Evolutionary conservation across 2,797 vertebrate genomes (phyloP).

Genomic region (Crocodylus rhombifer): DNA sequence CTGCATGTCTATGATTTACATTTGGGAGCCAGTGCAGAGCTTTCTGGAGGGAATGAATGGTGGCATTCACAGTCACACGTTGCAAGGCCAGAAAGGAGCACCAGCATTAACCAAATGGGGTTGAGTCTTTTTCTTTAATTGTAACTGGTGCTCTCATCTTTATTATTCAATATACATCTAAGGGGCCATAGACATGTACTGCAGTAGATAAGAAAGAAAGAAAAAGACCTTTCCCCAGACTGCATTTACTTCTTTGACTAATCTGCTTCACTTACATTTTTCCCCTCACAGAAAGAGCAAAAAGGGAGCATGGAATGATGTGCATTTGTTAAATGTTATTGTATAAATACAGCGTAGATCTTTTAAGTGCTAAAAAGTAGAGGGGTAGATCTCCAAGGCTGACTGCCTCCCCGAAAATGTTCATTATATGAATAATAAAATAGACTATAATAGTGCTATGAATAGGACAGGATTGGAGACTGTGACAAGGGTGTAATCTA

Average conservation of each 20-base stretch:
- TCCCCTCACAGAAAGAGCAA: not conserved
- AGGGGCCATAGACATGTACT: not conserved
- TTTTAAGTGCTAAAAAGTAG: slow-evolving; percentile 45
- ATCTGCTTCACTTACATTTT: not conserved
- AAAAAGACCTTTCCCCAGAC: not conserved
- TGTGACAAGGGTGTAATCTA: slow-evolving; percentile 80
- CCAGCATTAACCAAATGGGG: fast-evolving
- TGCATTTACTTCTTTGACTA: not conserved
- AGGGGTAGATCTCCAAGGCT: slow-evolving; percentile 4
- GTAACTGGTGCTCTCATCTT: not conserved
- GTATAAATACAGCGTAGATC: not conserved
- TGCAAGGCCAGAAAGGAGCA: not conserved
- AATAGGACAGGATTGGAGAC: slow-evolving; percentile 69
- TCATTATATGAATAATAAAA: slow-evolving; percentile 70
- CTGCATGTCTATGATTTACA: not conserved
- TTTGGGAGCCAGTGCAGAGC: not conserved
- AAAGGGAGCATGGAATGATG: not conserved
- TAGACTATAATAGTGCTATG: slow-evolving; percentile 59
- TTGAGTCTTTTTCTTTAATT: fast-evolving
- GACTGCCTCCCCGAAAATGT: slow-evolving; percentile 36
- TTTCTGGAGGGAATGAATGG: not conserved
- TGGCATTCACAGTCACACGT: not conserved
- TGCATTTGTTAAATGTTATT: not conserved
- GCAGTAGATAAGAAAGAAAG: not conserved
- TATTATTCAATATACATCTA: not conserved